Evolutionary conservation across 2,888 invertebrate species (phyloP).

Genomic region (Microplitis deprimator): DNA sequence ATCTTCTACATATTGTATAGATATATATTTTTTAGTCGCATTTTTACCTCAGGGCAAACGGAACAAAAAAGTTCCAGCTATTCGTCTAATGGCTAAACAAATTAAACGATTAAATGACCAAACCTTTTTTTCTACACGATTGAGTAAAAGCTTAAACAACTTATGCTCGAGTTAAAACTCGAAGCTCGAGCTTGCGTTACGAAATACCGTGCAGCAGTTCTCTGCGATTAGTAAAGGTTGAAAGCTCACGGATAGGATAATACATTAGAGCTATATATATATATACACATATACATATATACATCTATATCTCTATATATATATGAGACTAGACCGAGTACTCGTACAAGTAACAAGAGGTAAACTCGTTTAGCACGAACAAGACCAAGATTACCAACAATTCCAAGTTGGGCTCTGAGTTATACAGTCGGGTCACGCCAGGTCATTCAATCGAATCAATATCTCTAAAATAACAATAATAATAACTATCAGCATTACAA

Average conservation of each 20-base stretch:
- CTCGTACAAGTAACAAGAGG: background rate
- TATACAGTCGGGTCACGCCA: slow-evolving; percentile 63
- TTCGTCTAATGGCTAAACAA: background rate
- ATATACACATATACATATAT: background rate
- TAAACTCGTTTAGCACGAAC: slow-evolving; percentile 21
- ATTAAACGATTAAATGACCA: slow-evolving; percentile 12
- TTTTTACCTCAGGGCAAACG: background rate
- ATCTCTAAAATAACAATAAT: slow-evolving; percentile 49
- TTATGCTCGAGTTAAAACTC: background rate
- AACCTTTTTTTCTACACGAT: slow-evolving; percentile 19
- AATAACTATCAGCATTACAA: slow-evolving; percentile 6
- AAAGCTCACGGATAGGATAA: background rate
- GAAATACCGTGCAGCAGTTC: background rate
- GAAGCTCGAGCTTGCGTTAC: slow-evolving; percentile 10
- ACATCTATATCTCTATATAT: background rate
- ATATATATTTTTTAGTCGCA: background rate
- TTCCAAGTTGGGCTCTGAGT: slow-evolving; percentile 49
- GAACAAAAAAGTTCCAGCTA: background rate
- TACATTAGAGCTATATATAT: background rate
- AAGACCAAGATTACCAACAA: slow-evolving; percentile 10
- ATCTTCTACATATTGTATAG: background rate
- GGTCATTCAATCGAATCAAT: slow-evolving; percentile 63
- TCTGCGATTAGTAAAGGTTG: background rate
- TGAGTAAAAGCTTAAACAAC: slow-evolving; percentile 1
- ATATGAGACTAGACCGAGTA: background rate